Conservation (phyloP, 2,888 invertebrate genomes). For the Caenorhabditis drosophilae region DNA sequence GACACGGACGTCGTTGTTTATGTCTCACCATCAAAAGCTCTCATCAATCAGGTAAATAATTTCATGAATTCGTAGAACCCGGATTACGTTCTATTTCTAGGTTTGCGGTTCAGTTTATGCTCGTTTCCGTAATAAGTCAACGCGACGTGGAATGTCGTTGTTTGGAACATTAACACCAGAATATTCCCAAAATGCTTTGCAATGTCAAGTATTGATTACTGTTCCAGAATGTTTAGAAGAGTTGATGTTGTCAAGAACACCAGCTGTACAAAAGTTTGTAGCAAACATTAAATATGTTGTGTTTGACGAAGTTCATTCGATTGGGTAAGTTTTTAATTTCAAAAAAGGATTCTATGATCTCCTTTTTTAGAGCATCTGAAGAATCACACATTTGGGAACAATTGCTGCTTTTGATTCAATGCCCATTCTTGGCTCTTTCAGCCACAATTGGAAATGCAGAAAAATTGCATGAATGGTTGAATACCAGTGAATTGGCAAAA, state of each 20-base stretch:
- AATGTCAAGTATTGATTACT: slow-evolving; percentile 66
- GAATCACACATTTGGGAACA: slow-evolving; percentile 68
- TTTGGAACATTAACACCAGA: slow-evolving; percentile 67
- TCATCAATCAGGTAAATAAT: slow-evolving; percentile 63
- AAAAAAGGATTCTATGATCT: too few species aligned
- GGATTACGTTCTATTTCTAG: slow-evolving; percentile 18
- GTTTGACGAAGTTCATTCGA: slow-evolving; percentile 68
- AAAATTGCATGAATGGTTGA: slow-evolving; percentile 63
- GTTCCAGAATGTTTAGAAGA: slow-evolving; percentile 65
- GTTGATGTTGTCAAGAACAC: slow-evolving; percentile 61
- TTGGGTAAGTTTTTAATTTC: slow-evolving; percentile 39
- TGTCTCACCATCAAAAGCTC: slow-evolving; percentile 70
- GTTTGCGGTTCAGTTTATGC: slow-evolving; percentile 69
- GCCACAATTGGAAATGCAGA: slow-evolving; percentile 66
- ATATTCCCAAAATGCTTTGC: slow-evolving; percentile 59
- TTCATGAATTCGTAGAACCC: too few species aligned
- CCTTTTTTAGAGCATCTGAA: slow-evolving; percentile 50
- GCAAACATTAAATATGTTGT: slow-evolving; percentile 65
- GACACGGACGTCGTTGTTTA: slow-evolving; percentile 70
- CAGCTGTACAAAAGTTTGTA: slow-evolving; percentile 61
- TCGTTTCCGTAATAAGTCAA: slow-evolving; percentile 67
- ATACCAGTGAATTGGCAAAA: slow-evolving; percentile 55
- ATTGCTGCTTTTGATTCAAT: slow-evolving; percentile 64
- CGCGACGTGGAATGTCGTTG: slow-evolving; percentile 68
- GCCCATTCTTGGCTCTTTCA: slow-evolving; percentile 67